phyloP scores from a whole-genome alignment of 1,140 invertebrate genomes.

The Odontomachus brunneus region DNA sequence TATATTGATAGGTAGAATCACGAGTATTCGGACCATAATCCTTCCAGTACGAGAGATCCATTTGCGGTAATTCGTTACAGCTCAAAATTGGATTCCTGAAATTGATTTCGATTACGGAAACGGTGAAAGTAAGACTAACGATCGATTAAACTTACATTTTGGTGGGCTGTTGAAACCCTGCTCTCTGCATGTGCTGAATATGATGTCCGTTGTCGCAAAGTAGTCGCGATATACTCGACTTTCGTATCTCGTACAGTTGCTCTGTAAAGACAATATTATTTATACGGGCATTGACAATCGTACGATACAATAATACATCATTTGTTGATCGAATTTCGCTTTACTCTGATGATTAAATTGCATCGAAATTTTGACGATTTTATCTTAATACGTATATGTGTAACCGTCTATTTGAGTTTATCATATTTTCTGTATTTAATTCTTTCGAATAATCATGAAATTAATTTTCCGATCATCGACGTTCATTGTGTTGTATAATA shows the following conservation, averaged over 20 bases:
- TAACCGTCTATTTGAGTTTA: background rate
- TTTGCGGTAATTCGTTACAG: slow-evolving; percentile 88
- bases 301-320: too few species aligned
- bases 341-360: background rate
- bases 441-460: background rate
- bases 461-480: background rate
- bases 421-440: slow-evolving; percentile 5
- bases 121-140: background rate
- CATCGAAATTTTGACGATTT: background rate
- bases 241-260: slow-evolving; percentile 94
- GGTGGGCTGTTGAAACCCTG: slow-evolving; percentile 87
- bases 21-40: slow-evolving; percentile 77
- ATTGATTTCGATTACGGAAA: slow-evolving; percentile 55
- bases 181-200: slow-evolving; percentile 90
- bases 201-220: slow-evolving; percentile 95
- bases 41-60: slow-evolving; percentile 89
- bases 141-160: slow-evolving; percentile 84
- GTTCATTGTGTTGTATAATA: background rate
- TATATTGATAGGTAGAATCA: background rate
- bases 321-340: too few species aligned
- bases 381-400: background rate
- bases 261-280: slow-evolving; percentile 85
- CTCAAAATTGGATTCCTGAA: slow-evolving; percentile 89
- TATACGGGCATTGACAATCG: slow-evolving; percentile 36
- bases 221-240: slow-evolving; percentile 92